Evolutionary conservation across 2,888 invertebrate species (phyloP).

Genomic region (Plebejus argus): DNA sequence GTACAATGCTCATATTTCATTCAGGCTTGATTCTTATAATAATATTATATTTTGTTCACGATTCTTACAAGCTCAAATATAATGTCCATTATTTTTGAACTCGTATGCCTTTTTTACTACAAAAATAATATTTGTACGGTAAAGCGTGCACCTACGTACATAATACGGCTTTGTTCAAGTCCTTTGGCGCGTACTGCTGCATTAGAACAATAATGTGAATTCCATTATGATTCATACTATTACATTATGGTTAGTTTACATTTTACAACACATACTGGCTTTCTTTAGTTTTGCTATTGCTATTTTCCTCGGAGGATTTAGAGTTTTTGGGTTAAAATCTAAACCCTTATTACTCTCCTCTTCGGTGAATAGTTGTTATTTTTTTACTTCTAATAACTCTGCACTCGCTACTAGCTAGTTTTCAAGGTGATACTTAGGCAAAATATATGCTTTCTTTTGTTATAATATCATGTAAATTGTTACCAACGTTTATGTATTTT

Average conservation of each 20-base stretch:
- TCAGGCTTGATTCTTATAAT: neutral
- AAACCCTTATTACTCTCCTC: too few species aligned
- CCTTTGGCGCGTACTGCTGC: neutral
- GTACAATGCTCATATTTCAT: neutral
- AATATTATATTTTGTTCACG: neutral
- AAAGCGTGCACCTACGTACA: neutral
- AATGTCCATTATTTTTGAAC: neutral
- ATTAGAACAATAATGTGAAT: constrained; percentile 10
- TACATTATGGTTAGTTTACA: constrained; percentile 5
- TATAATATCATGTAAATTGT: neutral
- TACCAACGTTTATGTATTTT: neutral
- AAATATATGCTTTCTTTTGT: neutral
- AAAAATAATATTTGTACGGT: neutral
- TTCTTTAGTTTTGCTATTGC: neutral
- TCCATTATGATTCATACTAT: constrained; percentile 7
- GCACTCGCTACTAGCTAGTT: neutral
- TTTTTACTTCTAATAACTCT: neutral
- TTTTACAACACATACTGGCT: neutral
- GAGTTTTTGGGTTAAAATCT: neutral
- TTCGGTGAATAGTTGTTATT: too few species aligned
- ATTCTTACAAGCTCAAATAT: neutral
- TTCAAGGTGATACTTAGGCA: neutral
- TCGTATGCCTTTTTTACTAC: neutral
- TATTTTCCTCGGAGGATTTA: neutral
- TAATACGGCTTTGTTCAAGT: neutral